A percentile compares a stretch with the other conserved stretches of the same genome.
Evolutionary conservation across 2,113 vertebrate genomes (phyloP).

Genomic region (Menura novaehollandiae): DNA sequence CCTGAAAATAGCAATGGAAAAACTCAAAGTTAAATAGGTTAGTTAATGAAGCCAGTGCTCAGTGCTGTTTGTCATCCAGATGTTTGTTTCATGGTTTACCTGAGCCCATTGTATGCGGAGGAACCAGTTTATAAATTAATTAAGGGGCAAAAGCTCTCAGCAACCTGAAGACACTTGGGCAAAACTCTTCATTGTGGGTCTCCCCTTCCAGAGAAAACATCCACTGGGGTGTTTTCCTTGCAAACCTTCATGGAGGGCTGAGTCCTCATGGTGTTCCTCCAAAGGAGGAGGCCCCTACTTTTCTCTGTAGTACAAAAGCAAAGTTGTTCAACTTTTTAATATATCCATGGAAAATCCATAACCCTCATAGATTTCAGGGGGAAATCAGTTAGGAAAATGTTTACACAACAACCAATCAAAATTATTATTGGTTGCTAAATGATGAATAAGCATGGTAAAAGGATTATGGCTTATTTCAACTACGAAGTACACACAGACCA

Average conservation of each 20-base stretch:
- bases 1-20: background rate
- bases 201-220: background rate
- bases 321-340: background rate
- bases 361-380: background rate
- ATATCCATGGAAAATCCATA: background rate
- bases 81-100: background rate
- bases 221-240: background rate
- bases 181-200: rapidly evolving
- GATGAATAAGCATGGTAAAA: background rate
- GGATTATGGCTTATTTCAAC: background rate
- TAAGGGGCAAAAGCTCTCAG: background rate
- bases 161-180: background rate
- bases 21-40: background rate
- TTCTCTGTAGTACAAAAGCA: background rate
- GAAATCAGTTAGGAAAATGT: background rate
- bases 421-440: background rate
- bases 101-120: background rate
- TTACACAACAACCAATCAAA: background rate
- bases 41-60: rapidly evolving
- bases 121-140: background rate
- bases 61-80: rapidly evolving
- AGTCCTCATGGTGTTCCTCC: background rate
- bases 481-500: background rate
- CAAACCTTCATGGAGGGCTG: rapidly evolving
- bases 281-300: background rate